Conservation (phyloP, 2,113 vertebrate species). For the Sinocyclocheilus anshuiensis region DNA sequence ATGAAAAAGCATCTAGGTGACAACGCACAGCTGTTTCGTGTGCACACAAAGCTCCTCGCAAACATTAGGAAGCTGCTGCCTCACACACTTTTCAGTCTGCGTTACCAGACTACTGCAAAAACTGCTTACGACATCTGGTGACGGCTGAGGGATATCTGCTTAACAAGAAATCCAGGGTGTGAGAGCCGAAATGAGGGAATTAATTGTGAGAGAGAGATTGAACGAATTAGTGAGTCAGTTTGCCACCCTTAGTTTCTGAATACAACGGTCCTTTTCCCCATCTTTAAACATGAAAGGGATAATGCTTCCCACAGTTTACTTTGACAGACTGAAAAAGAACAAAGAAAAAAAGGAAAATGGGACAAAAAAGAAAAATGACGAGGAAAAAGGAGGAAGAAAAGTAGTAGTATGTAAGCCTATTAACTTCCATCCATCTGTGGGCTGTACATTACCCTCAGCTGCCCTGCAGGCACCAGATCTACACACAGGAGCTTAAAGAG, state of each 20-base stretch:
- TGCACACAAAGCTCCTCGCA: not conserved
- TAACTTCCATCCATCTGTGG: constrained; percentile 50
- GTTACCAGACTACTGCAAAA: not conserved
- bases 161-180: constrained; percentile 16
- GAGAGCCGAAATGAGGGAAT: constrained; percentile 7
- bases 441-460: constrained; percentile 43
- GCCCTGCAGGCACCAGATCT: constrained; percentile 44
- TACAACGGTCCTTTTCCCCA: constrained; percentile 17
- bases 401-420: constrained; percentile 53
- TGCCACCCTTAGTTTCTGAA: constrained; percentile 6
- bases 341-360: not conserved
- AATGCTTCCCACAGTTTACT: constrained; percentile 44
- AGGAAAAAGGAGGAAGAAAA: not conserved
- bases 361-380: constrained; percentile 5
- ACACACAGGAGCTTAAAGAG: constrained; percentile 55
- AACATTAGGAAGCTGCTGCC: not conserved
- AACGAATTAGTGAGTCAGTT: constrained; percentile 17
- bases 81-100: not conserved
- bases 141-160: not conserved
- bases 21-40: constrained; percentile 5
- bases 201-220: constrained; percentile 20
- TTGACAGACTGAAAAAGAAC: constrained; percentile 41
- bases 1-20: constrained; percentile 27
- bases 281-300: not conserved
- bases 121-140: not conserved